phyloP scores from a whole-genome alignment of 2,888 invertebrate genomes.

The Venustoraphidia nigricollis region DNA sequence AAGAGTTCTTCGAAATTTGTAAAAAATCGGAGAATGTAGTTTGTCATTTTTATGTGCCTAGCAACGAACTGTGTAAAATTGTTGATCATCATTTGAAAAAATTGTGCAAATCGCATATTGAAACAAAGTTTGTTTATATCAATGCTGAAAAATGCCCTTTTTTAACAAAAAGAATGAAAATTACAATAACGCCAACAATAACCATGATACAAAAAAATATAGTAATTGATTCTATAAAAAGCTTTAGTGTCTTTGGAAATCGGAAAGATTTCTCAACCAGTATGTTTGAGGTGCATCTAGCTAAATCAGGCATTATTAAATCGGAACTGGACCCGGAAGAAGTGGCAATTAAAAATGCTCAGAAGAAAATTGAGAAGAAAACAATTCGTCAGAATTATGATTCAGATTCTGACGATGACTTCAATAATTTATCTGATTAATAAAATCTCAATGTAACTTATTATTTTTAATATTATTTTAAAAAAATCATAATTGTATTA shows the following conservation, averaged over 20 bases:
- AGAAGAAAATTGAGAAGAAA: too few species aligned
- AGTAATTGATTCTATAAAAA: slow-evolving; percentile 76
- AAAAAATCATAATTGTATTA: too few species aligned
- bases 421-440: too few species aligned
- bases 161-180: slow-evolving; percentile 64
- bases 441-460: too few species aligned
- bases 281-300: slow-evolving; percentile 76
- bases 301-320: slow-evolving; percentile 17
- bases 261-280: slow-evolving; percentile 78
- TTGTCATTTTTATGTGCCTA: slow-evolving; percentile 80
- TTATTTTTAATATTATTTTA: too few species aligned
- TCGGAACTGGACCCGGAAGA: background rate
- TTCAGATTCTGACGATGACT: too few species aligned
- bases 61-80: slow-evolving; percentile 74
- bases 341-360: too few species aligned
- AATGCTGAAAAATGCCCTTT: slow-evolving; percentile 89
- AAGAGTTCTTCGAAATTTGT: slow-evolving; percentile 80
- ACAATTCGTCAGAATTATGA: too few species aligned
- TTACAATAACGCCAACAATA: slow-evolving; percentile 75
- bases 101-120: slow-evolving; percentile 78
- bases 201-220: slow-evolving; percentile 65
- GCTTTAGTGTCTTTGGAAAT: slow-evolving; percentile 80
- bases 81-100: slow-evolving; percentile 84
- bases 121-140: slow-evolving; percentile 47
- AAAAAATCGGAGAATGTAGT: slow-evolving; percentile 84